phyloP scores from a whole-genome alignment of 2,797 vertebrate species.

The Sebastes hubbsi region DNA sequence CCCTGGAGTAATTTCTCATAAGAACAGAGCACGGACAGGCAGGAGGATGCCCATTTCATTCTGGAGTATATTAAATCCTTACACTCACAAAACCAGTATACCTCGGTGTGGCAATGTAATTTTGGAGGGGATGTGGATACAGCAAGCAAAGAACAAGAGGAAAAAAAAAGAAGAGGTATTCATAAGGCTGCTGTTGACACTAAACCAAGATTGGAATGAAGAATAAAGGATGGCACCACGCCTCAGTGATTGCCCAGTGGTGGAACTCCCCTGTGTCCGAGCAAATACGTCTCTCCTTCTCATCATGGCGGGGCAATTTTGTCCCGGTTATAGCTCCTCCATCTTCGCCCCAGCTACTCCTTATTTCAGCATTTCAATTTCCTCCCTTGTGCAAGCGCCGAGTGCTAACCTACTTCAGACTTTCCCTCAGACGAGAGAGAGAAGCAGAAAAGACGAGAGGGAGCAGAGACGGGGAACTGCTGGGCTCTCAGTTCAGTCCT shows the following conservation, averaged over 20 bases:
- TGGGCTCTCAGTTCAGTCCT: conserved; percentile 1
- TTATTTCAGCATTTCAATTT: conserved; percentile 81
- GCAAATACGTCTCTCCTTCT: conserved; percentile 71
- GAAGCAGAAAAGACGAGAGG: conserved; percentile 13
- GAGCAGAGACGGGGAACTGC: conserved; percentile 22
- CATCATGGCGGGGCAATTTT: conserved; percentile 75
- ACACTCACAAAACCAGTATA: conserved; percentile 48
- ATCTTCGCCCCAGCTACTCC: conserved; percentile 77
- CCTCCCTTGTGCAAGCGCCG: conserved; percentile 66
- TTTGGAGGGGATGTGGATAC: conserved; percentile 40
- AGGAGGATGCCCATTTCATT: conserved; percentile 67
- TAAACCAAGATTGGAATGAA: conserved; percentile 68
- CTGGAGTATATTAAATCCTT: conserved; percentile 71
- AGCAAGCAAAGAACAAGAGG: conserved; percentile 16
- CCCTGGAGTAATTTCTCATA: conserved; percentile 70
- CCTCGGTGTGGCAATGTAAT: conserved; percentile 46
- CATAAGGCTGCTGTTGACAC: conserved; percentile 57
- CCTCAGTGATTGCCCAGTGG: conserved; percentile 56
- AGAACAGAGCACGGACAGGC: conserved; percentile 57
- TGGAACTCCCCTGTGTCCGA: conserved; percentile 68
- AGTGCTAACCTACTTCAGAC: conserved; percentile 75
- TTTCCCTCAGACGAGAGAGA: conserved; percentile 49
- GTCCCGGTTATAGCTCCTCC: conserved; percentile 69
- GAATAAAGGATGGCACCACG: conserved; percentile 52
- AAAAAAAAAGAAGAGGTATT: conserved; percentile 39